Conservation (phyloP, 2,113 vertebrate species). For the Zosterops hypoxanthus region DNA sequence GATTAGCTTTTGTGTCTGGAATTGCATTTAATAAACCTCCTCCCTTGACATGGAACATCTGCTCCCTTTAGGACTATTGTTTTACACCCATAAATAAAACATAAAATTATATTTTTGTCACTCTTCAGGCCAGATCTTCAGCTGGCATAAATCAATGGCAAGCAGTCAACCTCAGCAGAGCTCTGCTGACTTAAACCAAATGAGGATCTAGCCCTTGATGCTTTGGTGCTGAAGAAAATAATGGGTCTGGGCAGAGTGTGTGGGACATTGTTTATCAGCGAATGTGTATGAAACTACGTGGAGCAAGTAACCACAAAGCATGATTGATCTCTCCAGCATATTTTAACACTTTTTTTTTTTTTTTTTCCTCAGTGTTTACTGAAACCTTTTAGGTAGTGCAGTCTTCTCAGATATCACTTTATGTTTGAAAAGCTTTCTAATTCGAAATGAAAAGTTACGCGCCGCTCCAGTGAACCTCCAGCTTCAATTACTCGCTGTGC, state of each 20-base stretch:
- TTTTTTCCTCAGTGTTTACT: slow-evolving; percentile 48
- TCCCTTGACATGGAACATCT: slow-evolving; percentile 58
- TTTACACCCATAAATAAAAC: slow-evolving; percentile 81
- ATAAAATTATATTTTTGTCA: slow-evolving; percentile 79
- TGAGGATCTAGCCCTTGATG: slow-evolving; percentile 51
- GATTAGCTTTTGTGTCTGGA: slow-evolving; percentile 73
- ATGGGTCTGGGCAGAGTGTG: slow-evolving; percentile 71
- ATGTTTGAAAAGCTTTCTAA: slow-evolving; percentile 78
- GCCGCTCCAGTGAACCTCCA: slow-evolving; percentile 68
- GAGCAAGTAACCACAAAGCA: slow-evolving; percentile 62
- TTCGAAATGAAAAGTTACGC: slow-evolving; percentile 78
- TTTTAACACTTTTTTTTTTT: slow-evolving; percentile 62
- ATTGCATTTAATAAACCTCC: slow-evolving; percentile 70
- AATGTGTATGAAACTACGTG: slow-evolving; percentile 59
- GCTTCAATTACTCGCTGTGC: slow-evolving; percentile 74
- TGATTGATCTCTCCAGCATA: slow-evolving; percentile 76
- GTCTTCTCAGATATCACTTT: slow-evolving; percentile 74
- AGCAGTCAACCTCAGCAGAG: slow-evolving; percentile 59
- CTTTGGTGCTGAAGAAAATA: slow-evolving; percentile 73
- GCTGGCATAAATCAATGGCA: slow-evolving; percentile 59
- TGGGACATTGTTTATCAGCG: slow-evolving; percentile 75
- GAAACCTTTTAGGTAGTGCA: slow-evolving; percentile 77
- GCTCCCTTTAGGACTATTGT: slow-evolving; percentile 71
- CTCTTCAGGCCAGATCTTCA: slow-evolving; percentile 69
- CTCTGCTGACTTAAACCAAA: slow-evolving; percentile 51